Evolutionary conservation across 2,113 vertebrate species (phyloP).

Genomic region (Spilogale gracilis): DNA sequence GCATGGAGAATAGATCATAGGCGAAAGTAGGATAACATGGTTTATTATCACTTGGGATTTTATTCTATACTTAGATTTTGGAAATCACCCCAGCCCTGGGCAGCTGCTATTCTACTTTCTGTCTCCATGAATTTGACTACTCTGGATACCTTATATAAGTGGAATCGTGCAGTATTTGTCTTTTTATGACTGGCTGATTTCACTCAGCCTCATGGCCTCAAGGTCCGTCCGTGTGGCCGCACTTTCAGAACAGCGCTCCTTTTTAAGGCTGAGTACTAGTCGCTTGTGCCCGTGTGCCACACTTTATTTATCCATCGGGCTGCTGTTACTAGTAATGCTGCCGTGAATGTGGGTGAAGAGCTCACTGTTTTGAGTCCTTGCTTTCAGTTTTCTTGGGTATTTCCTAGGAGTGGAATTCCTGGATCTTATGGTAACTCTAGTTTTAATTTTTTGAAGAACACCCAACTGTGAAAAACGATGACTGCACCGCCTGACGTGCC

Average conservation of each 20-base stretch:
- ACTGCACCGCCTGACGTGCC: background rate
- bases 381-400: background rate
- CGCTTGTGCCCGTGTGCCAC: background rate
- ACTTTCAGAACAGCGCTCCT: background rate
- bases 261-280: background rate
- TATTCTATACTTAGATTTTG: background rate
- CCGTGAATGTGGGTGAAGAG: background rate
- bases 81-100: background rate
- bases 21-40: background rate
- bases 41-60: background rate
- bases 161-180: background rate
- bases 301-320: background rate
- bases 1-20: background rate
- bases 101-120: background rate
- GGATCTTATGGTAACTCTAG: too few species aligned
- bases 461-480: background rate
- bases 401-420: background rate
- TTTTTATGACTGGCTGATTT: background rate
- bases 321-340: background rate
- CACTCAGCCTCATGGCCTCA: background rate
- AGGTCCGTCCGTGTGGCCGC: background rate
- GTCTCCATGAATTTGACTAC: background rate
- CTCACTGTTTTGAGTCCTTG: background rate
- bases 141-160: background rate
- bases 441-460: background rate